Percentiles rank a stretch among this genome's conserved stretches.
Conservation (phyloP, 2,888 invertebrate genomes). For the Gortyna flavago region DNA sequence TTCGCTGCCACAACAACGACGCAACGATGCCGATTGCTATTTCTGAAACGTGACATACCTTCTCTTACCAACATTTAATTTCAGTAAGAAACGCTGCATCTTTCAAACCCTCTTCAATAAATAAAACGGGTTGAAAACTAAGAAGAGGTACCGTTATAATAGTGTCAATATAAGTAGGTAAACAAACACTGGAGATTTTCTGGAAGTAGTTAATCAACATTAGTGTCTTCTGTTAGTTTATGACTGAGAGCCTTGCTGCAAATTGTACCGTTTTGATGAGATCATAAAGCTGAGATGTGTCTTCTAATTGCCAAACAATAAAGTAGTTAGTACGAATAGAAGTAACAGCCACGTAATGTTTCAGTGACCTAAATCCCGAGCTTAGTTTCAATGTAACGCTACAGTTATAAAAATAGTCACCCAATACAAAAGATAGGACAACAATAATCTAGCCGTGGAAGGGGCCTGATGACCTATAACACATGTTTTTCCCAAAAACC, state of each 20-base stretch:
- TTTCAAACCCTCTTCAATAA: background rate
- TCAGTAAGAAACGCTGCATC: conserved; percentile 15
- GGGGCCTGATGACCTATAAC: too few species aligned
- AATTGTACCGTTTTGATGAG: conserved; percentile 13
- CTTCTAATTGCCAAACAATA: conserved; percentile 12
- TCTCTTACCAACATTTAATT: background rate
- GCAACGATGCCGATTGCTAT: conserved; percentile 1
- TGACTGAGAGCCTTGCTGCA: background rate
- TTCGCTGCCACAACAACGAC: background rate
- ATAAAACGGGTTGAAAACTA: conserved; percentile 1
- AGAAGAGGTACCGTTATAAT: background rate
- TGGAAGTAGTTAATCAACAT: background rate
- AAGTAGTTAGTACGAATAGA: background rate
- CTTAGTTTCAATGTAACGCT: background rate
- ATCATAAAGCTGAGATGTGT: conserved; percentile 14
- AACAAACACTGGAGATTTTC: background rate
- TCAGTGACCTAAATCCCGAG: background rate
- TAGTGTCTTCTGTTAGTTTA: conserved; percentile 5
- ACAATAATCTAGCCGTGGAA: too few species aligned
- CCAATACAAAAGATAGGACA: background rate
- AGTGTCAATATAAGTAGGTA: conserved; percentile 2
- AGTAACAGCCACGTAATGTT: background rate
- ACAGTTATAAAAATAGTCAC: conserved; percentile 1
- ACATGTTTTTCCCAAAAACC: too few species aligned
- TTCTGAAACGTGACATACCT: background rate